A percentile compares a stretch with the other conserved stretches of the same genome.
phyloP scores from a whole-genome alignment of 2,797 vertebrate genomes.

The Gadopsis bispinosus region DNA sequence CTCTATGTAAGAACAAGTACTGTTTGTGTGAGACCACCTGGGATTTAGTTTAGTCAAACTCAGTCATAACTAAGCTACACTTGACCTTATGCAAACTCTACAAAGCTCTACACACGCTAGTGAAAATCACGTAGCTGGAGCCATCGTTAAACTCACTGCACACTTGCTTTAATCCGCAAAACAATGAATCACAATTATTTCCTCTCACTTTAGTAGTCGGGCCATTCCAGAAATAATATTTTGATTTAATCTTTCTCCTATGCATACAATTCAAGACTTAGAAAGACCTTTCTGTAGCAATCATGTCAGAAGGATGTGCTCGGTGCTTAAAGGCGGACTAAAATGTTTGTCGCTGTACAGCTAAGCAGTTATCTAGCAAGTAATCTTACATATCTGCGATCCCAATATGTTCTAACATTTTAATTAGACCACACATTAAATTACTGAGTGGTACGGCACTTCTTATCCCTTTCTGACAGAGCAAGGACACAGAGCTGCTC shows the following conservation, averaged over 20 bases:
- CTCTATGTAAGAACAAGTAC: background rate
- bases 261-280: conserved; percentile 1
- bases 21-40: too few species aligned
- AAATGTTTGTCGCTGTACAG: conserved; percentile 36
- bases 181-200: conserved; percentile 30
- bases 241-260: conserved; percentile 32
- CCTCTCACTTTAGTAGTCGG: conserved; percentile 3
- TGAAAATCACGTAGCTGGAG: background rate
- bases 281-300: conserved; percentile 14
- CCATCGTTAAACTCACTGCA: background rate
- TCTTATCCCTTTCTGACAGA: conserved; percentile 49
- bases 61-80: background rate
- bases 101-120: background rate
- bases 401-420: conserved; percentile 52
- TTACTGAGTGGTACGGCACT: conserved; percentile 48
- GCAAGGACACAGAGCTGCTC: conserved; percentile 50
- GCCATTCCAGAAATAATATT: conserved; percentile 27
- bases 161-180: conserved; percentile 19
- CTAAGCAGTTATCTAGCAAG: conserved; percentile 30
- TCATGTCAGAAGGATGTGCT: conserved; percentile 38
- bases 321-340: conserved; percentile 44
- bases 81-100: background rate
- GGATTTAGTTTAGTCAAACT: background rate
- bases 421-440: conserved; percentile 65
- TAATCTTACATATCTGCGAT: conserved; percentile 40